Conservation (phyloP, 2,113 vertebrate species). For the Gymnobelideus leadbeateri region DNA sequence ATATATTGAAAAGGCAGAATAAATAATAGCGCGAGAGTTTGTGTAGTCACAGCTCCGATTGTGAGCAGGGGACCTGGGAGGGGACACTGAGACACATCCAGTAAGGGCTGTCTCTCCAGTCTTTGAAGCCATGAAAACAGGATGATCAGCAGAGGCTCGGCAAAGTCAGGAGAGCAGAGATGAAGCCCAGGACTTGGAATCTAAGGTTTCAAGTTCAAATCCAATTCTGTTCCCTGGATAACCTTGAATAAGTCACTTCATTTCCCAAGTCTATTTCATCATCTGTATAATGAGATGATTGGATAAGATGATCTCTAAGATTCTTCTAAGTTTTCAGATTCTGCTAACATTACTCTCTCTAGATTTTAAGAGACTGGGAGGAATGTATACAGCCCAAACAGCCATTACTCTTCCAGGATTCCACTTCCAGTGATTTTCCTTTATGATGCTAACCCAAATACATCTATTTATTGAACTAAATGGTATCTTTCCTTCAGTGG, state of each 20-base stretch:
- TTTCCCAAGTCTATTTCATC: background rate
- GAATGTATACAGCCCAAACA: background rate
- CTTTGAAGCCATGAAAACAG: background rate
- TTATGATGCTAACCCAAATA: background rate
- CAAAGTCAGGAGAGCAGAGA: background rate
- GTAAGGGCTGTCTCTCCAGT: background rate
- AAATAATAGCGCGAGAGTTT: background rate
- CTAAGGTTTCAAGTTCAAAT: background rate
- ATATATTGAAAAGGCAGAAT: background rate
- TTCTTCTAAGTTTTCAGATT: background rate
- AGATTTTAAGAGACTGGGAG: background rate
- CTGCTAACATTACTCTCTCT: background rate
- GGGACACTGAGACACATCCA: background rate
- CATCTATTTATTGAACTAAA: background rate
- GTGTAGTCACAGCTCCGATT: background rate
- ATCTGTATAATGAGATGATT: background rate
- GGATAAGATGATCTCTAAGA: background rate
- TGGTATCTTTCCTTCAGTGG: background rate
- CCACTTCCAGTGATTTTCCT: background rate
- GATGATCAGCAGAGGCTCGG: background rate
- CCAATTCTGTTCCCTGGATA: background rate
- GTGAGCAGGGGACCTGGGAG: background rate
- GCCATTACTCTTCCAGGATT: background rate
- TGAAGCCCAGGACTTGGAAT: background rate
- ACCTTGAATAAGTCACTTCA: background rate